Base-by-base conservation (phyloP, 1,140 invertebrate genomes). In the Augochlora pura region DNA sequence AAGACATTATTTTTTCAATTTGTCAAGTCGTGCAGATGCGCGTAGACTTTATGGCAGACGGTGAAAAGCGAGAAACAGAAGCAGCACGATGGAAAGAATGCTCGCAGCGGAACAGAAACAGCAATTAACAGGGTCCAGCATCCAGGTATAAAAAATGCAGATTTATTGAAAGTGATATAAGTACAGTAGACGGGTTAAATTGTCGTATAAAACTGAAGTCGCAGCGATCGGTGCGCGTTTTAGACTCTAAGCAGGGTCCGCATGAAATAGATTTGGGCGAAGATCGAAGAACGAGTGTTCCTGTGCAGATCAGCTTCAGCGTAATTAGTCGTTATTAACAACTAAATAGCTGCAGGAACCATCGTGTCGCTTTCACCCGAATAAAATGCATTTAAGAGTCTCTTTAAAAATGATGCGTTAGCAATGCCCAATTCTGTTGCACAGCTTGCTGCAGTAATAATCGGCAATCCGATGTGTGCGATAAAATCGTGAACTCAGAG, bases 141-240 rank as follows among this genome's bases (percentile, higher is more conserved):
- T 74, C 57, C 69, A 85, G 81, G 75, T 86, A 85, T 86, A 85
- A 86, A 86, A 86, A 86, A 86, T 86, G 83, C 84, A 82, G 65
- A 74, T 86, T 86, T 86, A 86, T 86, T 86, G 83, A 85, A 73
- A 82, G 80, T 80, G 82, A 85, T 82, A 80, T 86, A 86, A 86
- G 85, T 85, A 86, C 84, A 85, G 59, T 85, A 65, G 82, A 82
- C 73, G 49, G 72, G 32, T 79, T 46, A 46, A 80, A 65, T 85
- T 64, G 79, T 85, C 60, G 79, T 77, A 71, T 70, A 85, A 82
- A 67, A 86, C 70, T 54, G 70, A 72, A 49, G 70, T 76, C 75
- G 80, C 64, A 42, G 76, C 64, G n/a, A 25, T 75, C n/a, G 65
- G 76, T 76, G 83, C 78, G 59, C 46, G 63, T 68, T 49, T 42